A percentile compares a stretch with the other conserved stretches of the same genome.
Evolutionary conservation across 2,113 vertebrate genomes (phyloP).

Genomic region (Phyllostomus discolor): DNA sequence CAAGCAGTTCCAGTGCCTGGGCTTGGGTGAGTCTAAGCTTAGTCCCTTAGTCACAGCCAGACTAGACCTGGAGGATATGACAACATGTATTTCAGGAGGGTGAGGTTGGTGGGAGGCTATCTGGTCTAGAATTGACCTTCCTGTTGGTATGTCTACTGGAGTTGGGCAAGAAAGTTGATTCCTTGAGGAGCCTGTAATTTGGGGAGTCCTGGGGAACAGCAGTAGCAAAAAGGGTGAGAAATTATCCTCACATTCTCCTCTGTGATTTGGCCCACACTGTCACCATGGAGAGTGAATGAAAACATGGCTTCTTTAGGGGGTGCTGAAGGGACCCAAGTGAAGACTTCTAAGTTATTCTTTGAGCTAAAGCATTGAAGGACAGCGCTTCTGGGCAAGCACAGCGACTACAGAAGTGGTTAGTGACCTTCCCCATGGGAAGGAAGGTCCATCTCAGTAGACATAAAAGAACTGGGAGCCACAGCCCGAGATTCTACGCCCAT

Average conservation of each 20-base stretch:
- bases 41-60: background rate
- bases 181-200: background rate
- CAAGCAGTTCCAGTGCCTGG: background rate
- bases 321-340: background rate
- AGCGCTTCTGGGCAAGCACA: background rate
- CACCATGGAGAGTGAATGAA: background rate
- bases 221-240: background rate
- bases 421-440: background rate
- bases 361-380: background rate
- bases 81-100: background rate
- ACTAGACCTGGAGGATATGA: background rate
- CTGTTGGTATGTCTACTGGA: background rate
- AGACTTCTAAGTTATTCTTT: background rate
- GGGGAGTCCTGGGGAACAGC: background rate
- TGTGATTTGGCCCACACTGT: background rate
- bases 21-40: background rate
- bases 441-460: background rate
- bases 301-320: background rate
- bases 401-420: background rate
- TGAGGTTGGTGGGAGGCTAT: accelerated
- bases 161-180: background rate
- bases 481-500: background rate
- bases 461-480: background rate
- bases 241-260: background rate
- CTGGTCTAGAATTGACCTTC: background rate